Evolutionary conservation across 2,888 invertebrate genomes (phyloP).

Genomic region (Aricia artaxerxes): DNA sequence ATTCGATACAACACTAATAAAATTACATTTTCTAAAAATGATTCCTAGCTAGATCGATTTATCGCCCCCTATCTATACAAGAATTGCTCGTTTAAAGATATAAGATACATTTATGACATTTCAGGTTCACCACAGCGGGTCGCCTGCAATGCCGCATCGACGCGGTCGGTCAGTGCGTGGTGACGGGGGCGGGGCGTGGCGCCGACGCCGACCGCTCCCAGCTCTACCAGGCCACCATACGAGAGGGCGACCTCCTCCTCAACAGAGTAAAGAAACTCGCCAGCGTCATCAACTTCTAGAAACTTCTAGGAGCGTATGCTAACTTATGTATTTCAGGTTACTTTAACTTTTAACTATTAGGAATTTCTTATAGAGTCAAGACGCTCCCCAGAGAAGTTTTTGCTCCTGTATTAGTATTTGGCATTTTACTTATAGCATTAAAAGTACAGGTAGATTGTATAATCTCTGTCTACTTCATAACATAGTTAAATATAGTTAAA

Average conservation of each 20-base stretch:
- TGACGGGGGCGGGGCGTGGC: constrained; percentile 84
- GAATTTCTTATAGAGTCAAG: no score
- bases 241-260: constrained; percentile 97
- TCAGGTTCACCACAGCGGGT: constrained; percentile 97
- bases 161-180: constrained; percentile 96
- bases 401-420: no score
- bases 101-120: neutral
- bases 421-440: no score
- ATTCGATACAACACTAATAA: no score
- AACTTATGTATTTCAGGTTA: neutral
- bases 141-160: constrained; percentile 98
- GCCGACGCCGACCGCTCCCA: constrained; percentile 80
- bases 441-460: no score
- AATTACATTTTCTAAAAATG: no score
- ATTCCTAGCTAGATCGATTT: no score
- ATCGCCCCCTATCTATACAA: no score
- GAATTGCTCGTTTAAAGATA: no score
- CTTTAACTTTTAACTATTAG: no score
- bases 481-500: neutral
- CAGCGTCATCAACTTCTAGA: constrained; percentile 98
- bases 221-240: constrained; percentile 97
- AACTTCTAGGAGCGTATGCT: neutral
- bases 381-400: no score
- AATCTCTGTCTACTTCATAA: neutral
- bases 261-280: constrained; percentile 99